A percentile compares a stretch with the other conserved stretches of the same genome.
These are phyloP conservation scores for Erinaceus europaeus DNA, from an alignment of 2,113 vertebrate species.

Conservation along the genomic window DNA sequence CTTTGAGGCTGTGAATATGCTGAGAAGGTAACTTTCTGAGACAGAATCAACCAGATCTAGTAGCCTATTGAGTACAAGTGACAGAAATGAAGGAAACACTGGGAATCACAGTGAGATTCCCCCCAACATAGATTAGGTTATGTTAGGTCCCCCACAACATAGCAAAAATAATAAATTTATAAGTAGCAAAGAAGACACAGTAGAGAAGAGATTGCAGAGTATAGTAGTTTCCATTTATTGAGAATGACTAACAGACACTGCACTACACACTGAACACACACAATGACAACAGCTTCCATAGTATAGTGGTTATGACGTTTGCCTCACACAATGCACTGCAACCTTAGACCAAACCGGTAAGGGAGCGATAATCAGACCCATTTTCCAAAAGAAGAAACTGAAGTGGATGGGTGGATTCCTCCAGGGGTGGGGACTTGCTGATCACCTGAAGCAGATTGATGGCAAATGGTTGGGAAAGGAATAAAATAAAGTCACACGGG, in stretches of 20 bases:
- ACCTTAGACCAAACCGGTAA: rapidly evolving
- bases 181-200: background rate
- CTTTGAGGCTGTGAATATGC: background rate
- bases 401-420: background rate
- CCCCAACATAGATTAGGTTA: no score
- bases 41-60: background rate
- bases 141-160: no score
- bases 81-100: background rate
- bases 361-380: background rate
- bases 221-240: no score
- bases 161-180: background rate
- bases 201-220: background rate
- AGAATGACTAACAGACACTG: rapidly evolving
- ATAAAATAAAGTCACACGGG: background rate
- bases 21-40: background rate
- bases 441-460: background rate
- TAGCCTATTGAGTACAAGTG: background rate
- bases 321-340: no score
- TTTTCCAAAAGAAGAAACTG: background rate
- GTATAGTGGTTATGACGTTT: no score
- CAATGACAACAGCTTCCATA: no score
- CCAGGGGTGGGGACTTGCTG: background rate
- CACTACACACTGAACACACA: rapidly evolving
- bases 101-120: no score
- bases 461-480: background rate